A percentile compares a stretch with the other conserved stretches of the same genome.
Evolutionary conservation across 1,140 invertebrate genomes (phyloP).

Genomic region (Pinna nobilis): DNA sequence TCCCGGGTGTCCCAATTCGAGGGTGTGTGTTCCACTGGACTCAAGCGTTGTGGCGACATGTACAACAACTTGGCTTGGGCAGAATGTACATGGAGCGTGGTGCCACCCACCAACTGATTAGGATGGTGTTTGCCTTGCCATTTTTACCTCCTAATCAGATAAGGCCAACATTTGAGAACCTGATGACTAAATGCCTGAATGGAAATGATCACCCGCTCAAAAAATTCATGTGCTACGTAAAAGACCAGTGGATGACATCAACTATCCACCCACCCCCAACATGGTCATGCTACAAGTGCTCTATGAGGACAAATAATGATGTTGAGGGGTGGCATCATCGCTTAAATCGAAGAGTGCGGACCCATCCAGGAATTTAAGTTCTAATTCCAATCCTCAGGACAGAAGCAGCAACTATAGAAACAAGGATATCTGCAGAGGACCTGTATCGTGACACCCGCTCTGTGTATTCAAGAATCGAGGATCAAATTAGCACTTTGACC

Average conservation of each 20-base stretch:
- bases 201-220: background rate
- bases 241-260: background rate
- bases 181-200: background rate
- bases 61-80: background rate
- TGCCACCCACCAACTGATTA: background rate
- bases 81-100: background rate
- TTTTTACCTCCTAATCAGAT: background rate
- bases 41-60: conserved; percentile 26
- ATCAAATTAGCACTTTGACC: too few relatives aligned
- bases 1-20: conserved; percentile 18
- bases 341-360: too few relatives aligned
- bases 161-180: background rate
- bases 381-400: too few relatives aligned
- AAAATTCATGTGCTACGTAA: background rate
- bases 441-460: too few relatives aligned
- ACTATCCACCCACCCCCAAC: background rate
- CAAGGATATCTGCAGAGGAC: too few relatives aligned
- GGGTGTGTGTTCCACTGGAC: conserved; percentile 40
- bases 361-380: too few relatives aligned
- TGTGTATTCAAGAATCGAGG: too few relatives aligned
- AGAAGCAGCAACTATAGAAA: too few relatives aligned
- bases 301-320: conserved; percentile 5
- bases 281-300: background rate
- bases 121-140: background rate
- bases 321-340: too few relatives aligned